Evolutionary conservation across 2,888 invertebrate species (phyloP).

Genomic region (Venusia cambrica): DNA sequence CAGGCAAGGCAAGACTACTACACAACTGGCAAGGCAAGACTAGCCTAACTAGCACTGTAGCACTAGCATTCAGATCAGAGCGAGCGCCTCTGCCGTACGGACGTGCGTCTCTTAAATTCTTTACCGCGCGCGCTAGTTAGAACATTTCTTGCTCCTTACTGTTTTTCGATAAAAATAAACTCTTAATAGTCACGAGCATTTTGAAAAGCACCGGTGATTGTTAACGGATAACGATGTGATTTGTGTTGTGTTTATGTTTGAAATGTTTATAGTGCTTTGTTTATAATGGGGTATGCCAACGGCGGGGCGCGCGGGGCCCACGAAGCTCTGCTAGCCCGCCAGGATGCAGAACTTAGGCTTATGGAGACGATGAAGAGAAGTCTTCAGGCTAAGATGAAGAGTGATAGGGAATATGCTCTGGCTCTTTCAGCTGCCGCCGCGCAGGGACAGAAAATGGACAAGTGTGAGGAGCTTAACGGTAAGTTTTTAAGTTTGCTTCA

Average conservation of each 20-base stretch:
- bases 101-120: slow-evolving; percentile 41
- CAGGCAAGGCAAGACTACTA: too few relatives aligned
- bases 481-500: slow-evolving; percentile 37
- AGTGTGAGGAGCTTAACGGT: slow-evolving; percentile 86
- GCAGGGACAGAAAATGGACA: slow-evolving; percentile 92
- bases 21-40: slow-evolving; percentile 41
- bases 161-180: slow-evolving; percentile 25
- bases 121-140: slow-evolving; percentile 18
- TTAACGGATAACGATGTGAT: slow-evolving; percentile 70
- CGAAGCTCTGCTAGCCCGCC: slow-evolving; percentile 93
- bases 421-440: slow-evolving; percentile 90
- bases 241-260: slow-evolving; percentile 71
- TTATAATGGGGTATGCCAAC: slow-evolving; percentile 91
- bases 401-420: slow-evolving; percentile 94
- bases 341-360: slow-evolving; percentile 95
- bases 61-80: slow-evolving; percentile 38
- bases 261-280: slow-evolving; percentile 60
- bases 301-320: slow-evolving; percentile 94
- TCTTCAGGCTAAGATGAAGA: slow-evolving; percentile 92
- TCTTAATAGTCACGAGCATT: slow-evolving; percentile 40
- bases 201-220: slow-evolving; percentile 66
- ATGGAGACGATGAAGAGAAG: slow-evolving; percentile 96
- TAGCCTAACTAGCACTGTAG: slow-evolving; percentile 49
- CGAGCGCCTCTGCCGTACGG: slow-evolving; percentile 56
- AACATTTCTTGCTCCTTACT: slow-evolving; percentile 21